Evolutionary conservation across 1,140 invertebrate species (phyloP).

Genomic region (Notospermus geniculatus): DNA sequence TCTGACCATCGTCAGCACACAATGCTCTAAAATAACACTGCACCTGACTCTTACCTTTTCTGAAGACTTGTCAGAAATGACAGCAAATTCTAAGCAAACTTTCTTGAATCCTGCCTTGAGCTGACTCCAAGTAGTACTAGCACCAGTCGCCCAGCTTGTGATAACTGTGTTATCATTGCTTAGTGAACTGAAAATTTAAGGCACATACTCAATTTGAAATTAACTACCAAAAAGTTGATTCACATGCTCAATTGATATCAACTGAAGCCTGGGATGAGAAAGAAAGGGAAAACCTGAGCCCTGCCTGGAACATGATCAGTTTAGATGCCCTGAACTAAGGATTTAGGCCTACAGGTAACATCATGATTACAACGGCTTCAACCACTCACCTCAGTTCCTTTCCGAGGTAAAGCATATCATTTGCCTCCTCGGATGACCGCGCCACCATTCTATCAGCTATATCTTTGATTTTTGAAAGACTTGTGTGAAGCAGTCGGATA

Average conservation of each 20-base stretch:
- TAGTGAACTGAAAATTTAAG: conserved; percentile 34
- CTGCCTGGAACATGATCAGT: no score
- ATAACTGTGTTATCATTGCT: conserved; percentile 48
- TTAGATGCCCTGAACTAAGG: no score
- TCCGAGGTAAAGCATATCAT: conserved; percentile 59
- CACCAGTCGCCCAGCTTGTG: conserved; percentile 64
- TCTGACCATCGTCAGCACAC: no score
- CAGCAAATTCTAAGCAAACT: conserved; percentile 61
- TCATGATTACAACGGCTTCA: no score
- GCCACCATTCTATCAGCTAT: conserved; percentile 63
- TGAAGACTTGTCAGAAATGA: conserved; percentile 44
- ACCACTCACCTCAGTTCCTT: conserved; percentile 44
- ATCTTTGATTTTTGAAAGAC: conserved; percentile 62
- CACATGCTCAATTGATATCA: no score
- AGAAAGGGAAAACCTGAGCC: no score
- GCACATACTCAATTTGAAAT: neutral
- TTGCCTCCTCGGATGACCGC: conserved; percentile 61
- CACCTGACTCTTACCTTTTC: conserved; percentile 43
- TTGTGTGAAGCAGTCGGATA: conserved; percentile 61
- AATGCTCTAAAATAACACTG: no score
- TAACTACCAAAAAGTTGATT: no score
- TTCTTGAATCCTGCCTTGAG: conserved; percentile 65
- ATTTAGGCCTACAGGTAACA: no score
- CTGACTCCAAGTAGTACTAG: conserved; percentile 63
- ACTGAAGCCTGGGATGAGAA: no score